phyloP scores from a whole-genome alignment of 2,113 vertebrate species.

The Labrus mixtus region DNA sequence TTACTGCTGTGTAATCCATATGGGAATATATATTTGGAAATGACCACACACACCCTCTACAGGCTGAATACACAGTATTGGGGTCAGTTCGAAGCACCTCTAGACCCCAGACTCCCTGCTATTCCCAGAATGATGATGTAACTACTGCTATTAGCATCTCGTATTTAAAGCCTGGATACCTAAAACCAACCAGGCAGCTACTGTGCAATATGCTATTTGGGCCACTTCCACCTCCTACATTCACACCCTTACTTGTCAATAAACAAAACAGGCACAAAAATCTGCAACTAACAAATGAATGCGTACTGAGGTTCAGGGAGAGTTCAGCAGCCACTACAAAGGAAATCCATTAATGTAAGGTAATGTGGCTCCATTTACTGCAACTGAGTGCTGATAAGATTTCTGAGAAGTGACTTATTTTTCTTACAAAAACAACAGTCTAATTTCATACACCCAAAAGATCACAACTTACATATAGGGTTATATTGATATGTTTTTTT shows the following conservation, averaged over 20 bases:
- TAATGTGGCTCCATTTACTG: constrained; percentile 10
- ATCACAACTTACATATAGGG: not conserved
- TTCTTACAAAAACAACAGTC: constrained; percentile 4
- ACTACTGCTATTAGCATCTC: constrained; percentile 77
- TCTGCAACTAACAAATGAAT: constrained; percentile 12
- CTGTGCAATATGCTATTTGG: constrained; percentile 73
- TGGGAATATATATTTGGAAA: constrained; percentile 75
- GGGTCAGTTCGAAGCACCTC: constrained; percentile 73
- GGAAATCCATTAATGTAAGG: constrained; percentile 14
- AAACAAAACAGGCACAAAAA: constrained; percentile 46
- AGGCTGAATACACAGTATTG: constrained; percentile 64
- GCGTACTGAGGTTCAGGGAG: not conserved
- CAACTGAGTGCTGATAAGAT: constrained; percentile 10
- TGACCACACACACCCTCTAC: constrained; percentile 74
- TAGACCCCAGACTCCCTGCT: constrained; percentile 77
- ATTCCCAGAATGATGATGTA: constrained; percentile 81
- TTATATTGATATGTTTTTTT: no score
- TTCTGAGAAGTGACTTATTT: not conserved
- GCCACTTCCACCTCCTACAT: constrained; percentile 41
- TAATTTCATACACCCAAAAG: not conserved
- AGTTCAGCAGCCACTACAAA: constrained; percentile 16
- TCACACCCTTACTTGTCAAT: constrained; percentile 38
- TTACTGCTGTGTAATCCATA: constrained; percentile 73
- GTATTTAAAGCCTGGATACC: constrained; percentile 71
- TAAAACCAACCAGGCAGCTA: constrained; percentile 74